Percentiles rank a stretch among this genome's conserved stretches.
Evolutionary conservation across 2,888 invertebrate species (phyloP).

Genomic region (Euplexia lucipara): DNA sequence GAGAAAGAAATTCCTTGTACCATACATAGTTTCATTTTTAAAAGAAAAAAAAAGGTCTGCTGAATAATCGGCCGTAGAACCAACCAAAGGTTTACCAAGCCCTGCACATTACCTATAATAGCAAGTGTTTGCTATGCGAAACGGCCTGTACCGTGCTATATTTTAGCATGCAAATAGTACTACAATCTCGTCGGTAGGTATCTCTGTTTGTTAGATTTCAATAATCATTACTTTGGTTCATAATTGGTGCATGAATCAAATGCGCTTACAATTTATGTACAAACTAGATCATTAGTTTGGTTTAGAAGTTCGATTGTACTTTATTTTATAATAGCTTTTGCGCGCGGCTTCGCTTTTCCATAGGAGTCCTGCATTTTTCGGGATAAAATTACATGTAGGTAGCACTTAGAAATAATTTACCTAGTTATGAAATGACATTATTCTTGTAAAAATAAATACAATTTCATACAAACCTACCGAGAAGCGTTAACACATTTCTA

Average conservation of each 20-base stretch:
- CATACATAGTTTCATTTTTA: too few species aligned
- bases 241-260: conserved; percentile 46
- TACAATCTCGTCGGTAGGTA: conserved; percentile 30
- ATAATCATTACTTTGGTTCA: conserved; percentile 44
- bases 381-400: not conserved
- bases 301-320: conserved; percentile 17
- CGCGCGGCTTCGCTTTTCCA: too few species aligned
- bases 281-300: conserved; percentile 1
- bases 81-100: conserved; percentile 35
- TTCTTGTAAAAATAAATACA: too few species aligned
- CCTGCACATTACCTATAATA: conserved; percentile 25
- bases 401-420: too few species aligned
- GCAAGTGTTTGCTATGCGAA: conserved; percentile 44
- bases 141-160: conserved; percentile 33
- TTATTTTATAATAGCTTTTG: not conserved
- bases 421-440: too few species aligned
- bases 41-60: too few species aligned
- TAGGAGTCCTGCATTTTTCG: too few species aligned
- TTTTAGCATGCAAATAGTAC: conserved; percentile 52
- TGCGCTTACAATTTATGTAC: conserved; percentile 27
- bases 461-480: too few species aligned
- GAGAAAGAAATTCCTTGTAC: too few species aligned
- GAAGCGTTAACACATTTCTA: too few species aligned
- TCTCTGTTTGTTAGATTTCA: conserved; percentile 33
- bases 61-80: too few species aligned